Percentiles rank a stretch among this genome's conserved stretches.
Conservation (phyloP, 2,113 vertebrate species). For the Isurus oxyrinchus region DNA sequence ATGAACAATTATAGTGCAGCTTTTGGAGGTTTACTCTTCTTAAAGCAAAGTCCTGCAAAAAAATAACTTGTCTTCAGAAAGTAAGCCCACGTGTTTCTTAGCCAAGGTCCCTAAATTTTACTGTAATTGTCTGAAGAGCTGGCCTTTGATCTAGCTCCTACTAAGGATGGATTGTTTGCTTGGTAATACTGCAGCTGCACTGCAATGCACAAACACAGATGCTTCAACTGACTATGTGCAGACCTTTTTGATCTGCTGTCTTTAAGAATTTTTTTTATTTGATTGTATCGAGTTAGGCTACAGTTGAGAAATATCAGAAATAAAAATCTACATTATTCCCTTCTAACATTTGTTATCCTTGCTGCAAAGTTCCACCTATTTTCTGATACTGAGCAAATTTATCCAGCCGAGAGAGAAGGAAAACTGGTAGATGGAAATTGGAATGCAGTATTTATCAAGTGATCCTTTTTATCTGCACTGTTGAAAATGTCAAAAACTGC, state of each 20-base stretch:
- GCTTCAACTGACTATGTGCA: not conserved
- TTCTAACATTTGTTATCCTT: not conserved
- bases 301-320: not conserved
- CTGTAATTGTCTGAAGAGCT: constrained; percentile 66
- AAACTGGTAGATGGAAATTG: not conserved
- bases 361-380: not conserved
- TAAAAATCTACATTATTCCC: constrained; percentile 2
- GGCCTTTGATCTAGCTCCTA: constrained; percentile 68
- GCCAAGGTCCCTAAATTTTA: constrained; percentile 65
- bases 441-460: constrained; percentile 28
- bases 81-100: constrained; percentile 57
- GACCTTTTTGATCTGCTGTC: not conserved
- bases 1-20: constrained; percentile 73
- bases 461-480: constrained; percentile 17
- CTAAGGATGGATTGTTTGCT: constrained; percentile 47
- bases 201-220: not conserved
- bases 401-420: not conserved
- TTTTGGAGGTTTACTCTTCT: constrained; percentile 53
- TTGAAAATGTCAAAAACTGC: constrained; percentile 25
- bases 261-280: not conserved
- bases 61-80: constrained; percentile 66
- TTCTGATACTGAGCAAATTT: not conserved
- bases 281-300: not conserved
- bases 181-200: constrained; percentile 58
- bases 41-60: constrained; percentile 50